Evolutionary conservation across 2,888 invertebrate species (phyloP), one percentile per base, ranked within the genome.

Genomic region (Lasioglossum leucozonium): DNA sequence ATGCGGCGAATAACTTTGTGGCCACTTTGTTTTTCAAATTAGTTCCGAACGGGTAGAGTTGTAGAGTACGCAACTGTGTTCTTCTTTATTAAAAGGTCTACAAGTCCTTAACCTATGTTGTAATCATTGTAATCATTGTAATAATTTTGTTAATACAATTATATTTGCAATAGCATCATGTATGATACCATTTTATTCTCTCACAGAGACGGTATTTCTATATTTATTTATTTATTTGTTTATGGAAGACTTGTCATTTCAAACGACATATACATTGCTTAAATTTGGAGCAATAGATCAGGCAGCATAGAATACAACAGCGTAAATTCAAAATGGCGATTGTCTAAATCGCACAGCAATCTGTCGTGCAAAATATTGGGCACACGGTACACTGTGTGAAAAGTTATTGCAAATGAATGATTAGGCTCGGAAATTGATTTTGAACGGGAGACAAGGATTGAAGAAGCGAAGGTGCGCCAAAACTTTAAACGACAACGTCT

Each of bases 361-460:
- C 8, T 51, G 10, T 51, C 51, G 3, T n/a, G 10, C 22, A 51
- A 13, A 58, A 13, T 58, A n/a, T 58, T 58, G n/a, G 26, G 58
- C 58, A 26, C 26, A 58, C 58, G 26, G 58, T 26, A 26, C 11
- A 11, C 58, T 11, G 58, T 13, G 16, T 30, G 58, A 62, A 62
- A 62, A 30, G 26, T 65, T 65, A 65, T 65, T 30, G 30, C 18
- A 34, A 65, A 65, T 65, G 65, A 65, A 30, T 34, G 65, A 65
- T 34, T 65, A 18, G 18, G 8, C 10, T 65, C 6, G 8, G 34
- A 65, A 65, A 34, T 34, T 65, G 30, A 65, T 65, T 65, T 18
- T 65, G 22, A 65, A 34, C 34, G 34, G 65, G 10, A 34, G 65
- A 65, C 34, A 65, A 34, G 10, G 16, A 65, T 34, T 16, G 65